phyloP scores from a whole-genome alignment of 2,797 vertebrate genomes.

The Phrynocephalus vlangalii region DNA sequence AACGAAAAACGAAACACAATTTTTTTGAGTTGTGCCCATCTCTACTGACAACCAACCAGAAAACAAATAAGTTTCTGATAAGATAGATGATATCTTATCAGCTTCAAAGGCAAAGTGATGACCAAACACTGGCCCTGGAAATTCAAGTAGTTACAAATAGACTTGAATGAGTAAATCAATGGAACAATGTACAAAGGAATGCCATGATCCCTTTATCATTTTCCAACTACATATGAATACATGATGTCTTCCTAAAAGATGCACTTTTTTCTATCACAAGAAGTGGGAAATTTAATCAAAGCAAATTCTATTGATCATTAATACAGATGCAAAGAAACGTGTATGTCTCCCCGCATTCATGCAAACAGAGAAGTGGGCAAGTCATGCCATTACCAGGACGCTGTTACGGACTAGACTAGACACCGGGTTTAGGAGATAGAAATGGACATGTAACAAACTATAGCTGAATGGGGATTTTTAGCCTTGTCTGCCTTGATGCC shows the following conservation, averaged over 20 bases:
- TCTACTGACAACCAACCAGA: background rate
- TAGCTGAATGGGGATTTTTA: background rate
- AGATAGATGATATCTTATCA: background rate
- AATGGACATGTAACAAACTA: background rate
- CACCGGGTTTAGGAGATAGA: background rate
- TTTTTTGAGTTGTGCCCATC: no score
- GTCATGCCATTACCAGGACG: background rate
- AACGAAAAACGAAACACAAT: no score
- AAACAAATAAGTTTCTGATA: background rate
- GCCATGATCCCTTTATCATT: background rate
- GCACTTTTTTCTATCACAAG: background rate
- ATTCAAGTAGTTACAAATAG: slow-evolving; percentile 7
- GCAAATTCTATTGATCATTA: slow-evolving; percentile 17
- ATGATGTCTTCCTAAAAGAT: background rate
- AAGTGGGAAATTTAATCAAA: accelerated
- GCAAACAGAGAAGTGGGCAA: slow-evolving; percentile 6
- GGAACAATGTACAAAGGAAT: background rate
- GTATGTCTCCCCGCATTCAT: slow-evolving; percentile 18
- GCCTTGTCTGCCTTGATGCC: background rate
- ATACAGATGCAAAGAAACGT: slow-evolving; percentile 15
- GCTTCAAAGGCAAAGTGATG: background rate
- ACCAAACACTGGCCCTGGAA: background rate
- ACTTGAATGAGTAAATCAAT: slow-evolving; percentile 11
- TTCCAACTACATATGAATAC: background rate
- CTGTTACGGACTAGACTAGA: background rate